Conservation (phyloP, 2,797 vertebrate species). For the Cichlasoma orientale region DNA sequence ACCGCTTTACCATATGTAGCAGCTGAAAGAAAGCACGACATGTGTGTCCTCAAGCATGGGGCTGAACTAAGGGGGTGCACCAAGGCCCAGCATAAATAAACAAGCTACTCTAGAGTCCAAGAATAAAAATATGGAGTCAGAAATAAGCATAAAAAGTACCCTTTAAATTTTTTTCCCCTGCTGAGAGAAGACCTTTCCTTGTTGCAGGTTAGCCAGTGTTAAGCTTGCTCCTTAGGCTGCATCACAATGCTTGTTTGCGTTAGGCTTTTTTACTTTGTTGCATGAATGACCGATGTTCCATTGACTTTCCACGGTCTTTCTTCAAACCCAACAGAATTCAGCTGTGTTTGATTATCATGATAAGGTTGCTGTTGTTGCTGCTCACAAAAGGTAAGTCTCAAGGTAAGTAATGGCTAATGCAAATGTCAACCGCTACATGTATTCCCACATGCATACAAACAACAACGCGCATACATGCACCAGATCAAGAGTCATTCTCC, state of each 20-base stretch:
- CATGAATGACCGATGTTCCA: background rate
- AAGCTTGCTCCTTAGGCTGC: background rate
- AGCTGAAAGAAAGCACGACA: background rate
- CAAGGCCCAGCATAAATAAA: background rate
- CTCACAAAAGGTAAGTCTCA: background rate
- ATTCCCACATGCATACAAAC: background rate
- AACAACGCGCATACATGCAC: background rate
- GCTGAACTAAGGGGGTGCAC: background rate
- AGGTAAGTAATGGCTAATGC: background rate
- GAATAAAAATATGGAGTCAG: background rate
- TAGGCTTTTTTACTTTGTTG: background rate
- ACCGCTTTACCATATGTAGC: background rate
- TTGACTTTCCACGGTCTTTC: background rate
- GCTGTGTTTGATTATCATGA: background rate
- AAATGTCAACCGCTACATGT: background rate
- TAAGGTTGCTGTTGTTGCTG: background rate
- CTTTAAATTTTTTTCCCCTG: background rate
- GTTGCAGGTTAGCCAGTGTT: background rate
- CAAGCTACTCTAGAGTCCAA: background rate
- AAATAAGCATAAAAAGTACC: background rate
- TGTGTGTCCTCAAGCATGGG: background rate
- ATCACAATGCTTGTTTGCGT: background rate
- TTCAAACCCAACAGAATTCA: background rate
- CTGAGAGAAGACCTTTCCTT: background rate
- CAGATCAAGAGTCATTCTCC: background rate